Conservation (phyloP, 2,888 invertebrate genomes). For the Epistrophella euchroma region DNA sequence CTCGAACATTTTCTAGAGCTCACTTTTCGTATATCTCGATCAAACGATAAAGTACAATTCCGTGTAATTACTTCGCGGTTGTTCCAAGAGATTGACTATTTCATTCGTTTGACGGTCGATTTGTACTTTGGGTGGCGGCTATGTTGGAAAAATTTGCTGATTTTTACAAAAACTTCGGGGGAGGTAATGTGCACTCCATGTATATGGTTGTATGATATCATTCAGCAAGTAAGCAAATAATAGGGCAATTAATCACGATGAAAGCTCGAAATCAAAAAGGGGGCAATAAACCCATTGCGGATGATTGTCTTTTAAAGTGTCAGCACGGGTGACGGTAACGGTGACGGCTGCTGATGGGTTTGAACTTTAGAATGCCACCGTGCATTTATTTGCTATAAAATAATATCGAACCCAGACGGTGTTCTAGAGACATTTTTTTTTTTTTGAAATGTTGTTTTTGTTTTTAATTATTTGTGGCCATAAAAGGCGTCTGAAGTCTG, state of each 20-base stretch:
- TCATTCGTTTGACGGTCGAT: slow-evolving; percentile 40
- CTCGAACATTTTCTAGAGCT: slow-evolving; percentile 23
- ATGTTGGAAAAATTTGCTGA: slow-evolving; percentile 52
- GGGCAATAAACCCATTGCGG: slow-evolving; percentile 56
- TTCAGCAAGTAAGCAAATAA: slow-evolving; percentile 49
- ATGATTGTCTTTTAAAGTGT: slow-evolving; percentile 28
- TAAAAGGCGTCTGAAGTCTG: slow-evolving; percentile 42
- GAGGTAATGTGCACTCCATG: slow-evolving; percentile 20
- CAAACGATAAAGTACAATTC: slow-evolving; percentile 71
- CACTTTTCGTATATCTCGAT: slow-evolving; percentile 41
- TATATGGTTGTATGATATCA: neutral
- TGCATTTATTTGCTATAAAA: slow-evolving; percentile 38
- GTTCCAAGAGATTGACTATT: slow-evolving; percentile 70
- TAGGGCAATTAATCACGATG: slow-evolving; percentile 57
- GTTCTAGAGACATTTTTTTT: neutral
- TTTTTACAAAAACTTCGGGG: slow-evolving; percentile 47
- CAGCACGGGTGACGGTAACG: slow-evolving; percentile 34
- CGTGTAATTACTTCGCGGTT: slow-evolving; percentile 75
- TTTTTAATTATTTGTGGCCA: neutral
- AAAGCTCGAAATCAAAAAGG: neutral
- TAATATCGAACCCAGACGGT: neutral
- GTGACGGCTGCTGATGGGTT: slow-evolving; percentile 43
- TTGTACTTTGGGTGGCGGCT: slow-evolving; percentile 66
- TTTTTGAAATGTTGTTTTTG: neutral
- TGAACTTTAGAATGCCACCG: slow-evolving; percentile 61